Percentiles rank a stretch among this genome's conserved stretches.
These are phyloP conservation scores for Neotoma lepida DNA, from an alignment of 2,113 vertebrate genomes.

Conservation along the genomic window DNA sequence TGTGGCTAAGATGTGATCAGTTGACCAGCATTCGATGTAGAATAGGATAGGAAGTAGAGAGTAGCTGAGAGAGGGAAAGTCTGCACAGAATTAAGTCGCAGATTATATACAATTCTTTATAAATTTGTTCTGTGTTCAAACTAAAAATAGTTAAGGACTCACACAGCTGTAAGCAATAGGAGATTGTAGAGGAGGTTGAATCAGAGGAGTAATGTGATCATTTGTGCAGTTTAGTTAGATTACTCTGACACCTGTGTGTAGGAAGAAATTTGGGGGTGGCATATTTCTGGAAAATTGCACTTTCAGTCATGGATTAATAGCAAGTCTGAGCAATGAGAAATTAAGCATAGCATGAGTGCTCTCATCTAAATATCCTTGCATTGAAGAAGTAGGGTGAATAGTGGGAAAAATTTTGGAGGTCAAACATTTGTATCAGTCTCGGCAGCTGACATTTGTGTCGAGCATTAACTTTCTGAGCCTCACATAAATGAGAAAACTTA, in stretches of 20 bases:
- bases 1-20: not conserved
- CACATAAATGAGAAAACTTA: not conserved
- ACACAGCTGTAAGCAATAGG: constrained; percentile 48
- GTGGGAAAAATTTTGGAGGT: not conserved
- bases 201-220: constrained; percentile 31
- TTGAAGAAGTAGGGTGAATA: not conserved
- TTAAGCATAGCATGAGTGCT: not conserved
- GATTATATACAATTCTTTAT: not conserved
- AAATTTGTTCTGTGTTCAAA: not conserved
- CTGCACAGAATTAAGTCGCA: not conserved
- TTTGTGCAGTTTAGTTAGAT: constrained; percentile 30
- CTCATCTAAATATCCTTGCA: constrained; percentile 43
- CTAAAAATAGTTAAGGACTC: not conserved
- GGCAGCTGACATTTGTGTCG: not conserved
- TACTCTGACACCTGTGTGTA: constrained; percentile 35
- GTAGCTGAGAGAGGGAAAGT: not conserved
- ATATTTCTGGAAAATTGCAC: constrained; percentile 58
- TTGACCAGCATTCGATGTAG: not conserved
- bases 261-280: not conserved
- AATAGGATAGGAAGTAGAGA: not conserved
- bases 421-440: not conserved
- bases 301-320: constrained; percentile 56
- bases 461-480: not conserved
- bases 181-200: constrained; percentile 18
- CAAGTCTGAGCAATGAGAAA: constrained; percentile 24